Evolutionary conservation across 2,888 invertebrate species (phyloP), one percentile per base, ranked within the genome.

Genomic region (Thecophora atra): DNA sequence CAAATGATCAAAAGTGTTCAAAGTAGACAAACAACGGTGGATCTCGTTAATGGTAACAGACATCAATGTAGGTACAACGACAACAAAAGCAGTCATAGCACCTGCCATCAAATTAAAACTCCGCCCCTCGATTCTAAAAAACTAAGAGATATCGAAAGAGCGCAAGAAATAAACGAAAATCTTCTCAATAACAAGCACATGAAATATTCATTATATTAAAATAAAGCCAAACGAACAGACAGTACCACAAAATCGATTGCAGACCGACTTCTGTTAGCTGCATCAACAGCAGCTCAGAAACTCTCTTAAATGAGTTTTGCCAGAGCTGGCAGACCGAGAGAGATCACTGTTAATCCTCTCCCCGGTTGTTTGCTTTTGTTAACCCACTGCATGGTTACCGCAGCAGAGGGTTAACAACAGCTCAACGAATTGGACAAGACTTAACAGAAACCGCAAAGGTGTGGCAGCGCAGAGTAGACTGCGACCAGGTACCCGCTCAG

Each of bases 331-430:
- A 26, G 21, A 44, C 37, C 19, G 21, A 21, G 24, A 68, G 58
- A 44, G 44, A 58, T 17, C 24, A 24, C 70, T 71, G 71, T 65
- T 56, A 64, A 71, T 44, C 30, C 65, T n/a, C 64, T 65, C 64
- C 58, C 19, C 47, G 44, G 51, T 58, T 17, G 8, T 21, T n/a
- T 47, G 44, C 19, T 17, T 44, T 26, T 47, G 44, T 26, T 19
- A 13, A 47, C 28, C 28, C 26, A 64, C 13, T 3, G 47, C 47
- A 7, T 58, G 2, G 7, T 21, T 15, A 1, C 44, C 42, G 8
- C 63, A 56, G 56, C 24, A 56, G 47, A 13, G 24, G 44, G 64
- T 60, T 63, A 44, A 44, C n/a, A 63, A 52, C 26, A 4, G 47
- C n/a, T 4, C n/a, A n/a, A n/a, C 11, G 8, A 47, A n/a, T 17